These are phyloP conservation scores for Sylvia borin DNA, from an alignment of 2,797 vertebrate genomes.

Conservation along the genomic window DNA sequence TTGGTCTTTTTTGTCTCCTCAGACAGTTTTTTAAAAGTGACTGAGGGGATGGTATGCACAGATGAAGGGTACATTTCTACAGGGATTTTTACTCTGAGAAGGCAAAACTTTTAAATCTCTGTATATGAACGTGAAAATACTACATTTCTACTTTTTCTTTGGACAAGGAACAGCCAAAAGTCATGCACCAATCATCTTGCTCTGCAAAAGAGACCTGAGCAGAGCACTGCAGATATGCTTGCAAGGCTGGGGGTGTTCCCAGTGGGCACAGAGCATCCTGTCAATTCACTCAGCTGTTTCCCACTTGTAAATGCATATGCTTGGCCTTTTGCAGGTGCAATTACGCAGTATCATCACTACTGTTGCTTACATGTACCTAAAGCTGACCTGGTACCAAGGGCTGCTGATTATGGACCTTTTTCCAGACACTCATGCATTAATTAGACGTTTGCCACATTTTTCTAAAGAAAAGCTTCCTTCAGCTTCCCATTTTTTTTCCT, in stretches of 20 bases:
- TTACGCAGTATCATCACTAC: not conserved
- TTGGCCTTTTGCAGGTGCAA: not conserved
- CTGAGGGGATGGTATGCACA: not conserved
- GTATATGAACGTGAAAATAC: not conserved
- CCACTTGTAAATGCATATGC: not conserved
- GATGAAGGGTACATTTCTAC: not conserved
- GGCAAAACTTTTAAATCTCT: not conserved
- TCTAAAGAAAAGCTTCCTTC: not conserved
- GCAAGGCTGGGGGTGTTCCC: not conserved
- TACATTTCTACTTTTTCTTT: not conserved
- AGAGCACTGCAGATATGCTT: not conserved
- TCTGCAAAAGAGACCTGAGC: not conserved
- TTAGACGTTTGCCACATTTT: not conserved
- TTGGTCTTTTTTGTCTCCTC: not conserved
- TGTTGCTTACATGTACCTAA: not conserved
- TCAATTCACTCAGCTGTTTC: not conserved
- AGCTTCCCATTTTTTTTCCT: not conserved
- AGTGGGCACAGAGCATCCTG: not conserved
- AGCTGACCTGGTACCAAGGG: not conserved
- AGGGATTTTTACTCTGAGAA: not conserved
- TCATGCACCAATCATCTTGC: not conserved
- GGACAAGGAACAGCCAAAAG: not conserved
- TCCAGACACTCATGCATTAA: not conserved
- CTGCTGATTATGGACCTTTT: not conserved
- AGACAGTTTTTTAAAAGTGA: not conserved